Evolutionary conservation across 2,797 vertebrate genomes (phyloP).

Genomic region (Carcharodon carcharias): DNA sequence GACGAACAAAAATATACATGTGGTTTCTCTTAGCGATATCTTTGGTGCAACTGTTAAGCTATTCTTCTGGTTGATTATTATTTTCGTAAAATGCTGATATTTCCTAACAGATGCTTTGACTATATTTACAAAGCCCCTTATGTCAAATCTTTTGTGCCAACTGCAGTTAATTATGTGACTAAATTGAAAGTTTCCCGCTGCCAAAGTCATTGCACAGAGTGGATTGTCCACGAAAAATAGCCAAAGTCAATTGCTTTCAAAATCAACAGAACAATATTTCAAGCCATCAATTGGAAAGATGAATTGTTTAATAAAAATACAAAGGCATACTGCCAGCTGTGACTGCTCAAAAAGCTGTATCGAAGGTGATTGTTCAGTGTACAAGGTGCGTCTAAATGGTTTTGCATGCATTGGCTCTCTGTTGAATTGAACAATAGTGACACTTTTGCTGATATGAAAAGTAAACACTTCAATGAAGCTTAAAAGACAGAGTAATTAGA

Average conservation of each 20-base stretch:
- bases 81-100: background rate
- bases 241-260: background rate
- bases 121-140: background rate
- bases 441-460: slow-evolving; percentile 26
- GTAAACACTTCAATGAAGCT: slow-evolving; percentile 10
- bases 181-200: slow-evolving; percentile 15
- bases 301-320: slow-evolving; percentile 22
- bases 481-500: background rate
- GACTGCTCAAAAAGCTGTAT: background rate
- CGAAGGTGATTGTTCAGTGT: slow-evolving; percentile 20
- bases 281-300: slow-evolving; percentile 12
- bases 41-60: background rate
- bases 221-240: background rate
- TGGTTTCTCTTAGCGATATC: background rate
- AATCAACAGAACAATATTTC: background rate
- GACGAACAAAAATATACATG: background rate
- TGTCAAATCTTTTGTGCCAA: background rate
- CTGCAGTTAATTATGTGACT: slow-evolving; percentile 17
- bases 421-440: slow-evolving; percentile 16
- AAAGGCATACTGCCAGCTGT: background rate
- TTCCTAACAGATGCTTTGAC: background rate
- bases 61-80: background rate
- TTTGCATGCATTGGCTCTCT: background rate
- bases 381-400: background rate
- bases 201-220: background rate